Percentiles rank a stretch among this genome's conserved stretches.
Conservation (phyloP, 2,797 vertebrate genomes). For the Gallinago nigripennis region DNA sequence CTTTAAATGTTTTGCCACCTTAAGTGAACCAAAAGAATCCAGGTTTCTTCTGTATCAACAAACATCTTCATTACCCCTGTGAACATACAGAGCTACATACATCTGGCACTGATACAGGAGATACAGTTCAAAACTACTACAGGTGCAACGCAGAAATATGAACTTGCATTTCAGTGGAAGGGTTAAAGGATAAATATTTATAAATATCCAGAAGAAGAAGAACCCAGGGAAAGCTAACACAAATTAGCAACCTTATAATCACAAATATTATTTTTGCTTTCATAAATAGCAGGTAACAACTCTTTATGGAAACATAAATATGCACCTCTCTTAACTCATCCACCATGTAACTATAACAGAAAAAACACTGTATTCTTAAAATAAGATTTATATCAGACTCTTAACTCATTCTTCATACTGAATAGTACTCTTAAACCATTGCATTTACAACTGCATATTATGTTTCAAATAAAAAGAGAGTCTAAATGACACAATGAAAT, state of each 20-base stretch:
- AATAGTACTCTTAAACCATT: background rate
- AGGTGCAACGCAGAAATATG: background rate
- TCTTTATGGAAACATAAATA: background rate
- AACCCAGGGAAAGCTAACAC: background rate
- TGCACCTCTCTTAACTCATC: background rate
- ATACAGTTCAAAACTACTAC: background rate
- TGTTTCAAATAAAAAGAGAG: background rate
- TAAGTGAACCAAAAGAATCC: background rate
- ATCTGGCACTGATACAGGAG: background rate
- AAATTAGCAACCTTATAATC: background rate
- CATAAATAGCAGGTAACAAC: background rate
- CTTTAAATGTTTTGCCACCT: background rate
- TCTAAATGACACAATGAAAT: background rate
- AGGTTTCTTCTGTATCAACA: background rate
- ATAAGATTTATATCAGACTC: background rate
- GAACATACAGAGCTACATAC: background rate
- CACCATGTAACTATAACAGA: background rate
- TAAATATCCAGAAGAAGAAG: background rate
- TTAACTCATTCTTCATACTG: background rate
- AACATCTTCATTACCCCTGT: background rate
- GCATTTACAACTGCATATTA: background rate
- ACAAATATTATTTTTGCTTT: background rate
- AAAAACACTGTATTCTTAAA: background rate
- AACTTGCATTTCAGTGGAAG: background rate
- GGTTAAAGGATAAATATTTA: background rate